Evolutionary conservation across 2,888 invertebrate genomes (phyloP), one percentile per base, ranked within the genome.

Genomic region (Campaea margaritaria): DNA sequence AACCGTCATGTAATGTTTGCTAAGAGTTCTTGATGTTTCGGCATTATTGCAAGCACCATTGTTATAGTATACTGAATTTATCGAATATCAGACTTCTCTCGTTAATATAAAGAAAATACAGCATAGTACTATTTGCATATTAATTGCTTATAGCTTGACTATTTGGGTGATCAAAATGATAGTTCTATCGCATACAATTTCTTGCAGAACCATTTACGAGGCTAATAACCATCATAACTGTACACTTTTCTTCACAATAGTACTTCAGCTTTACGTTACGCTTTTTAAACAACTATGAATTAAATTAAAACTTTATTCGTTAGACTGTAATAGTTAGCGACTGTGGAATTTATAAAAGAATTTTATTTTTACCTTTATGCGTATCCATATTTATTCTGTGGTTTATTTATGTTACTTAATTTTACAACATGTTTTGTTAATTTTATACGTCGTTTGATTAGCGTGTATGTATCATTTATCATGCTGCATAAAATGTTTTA

Each of bases 291-390:
- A 74, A 75, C 76, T 71, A 80, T 79, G 75, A 79, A 83, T 84
- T 78, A 82, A 81, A 76, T 78, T 31, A 73, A 78, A 73, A 67
- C 69, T 74, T 78, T 73, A 67, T 64, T 68, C 69, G 67, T 70
- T 70, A 62, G 68, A 75, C 74, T 66, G 48, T 65, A 71, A 78
- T 79, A 75, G 77, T 86, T 81, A 84, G 77, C 76, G 67, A 67
- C 70, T 58, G 73, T 75, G 75, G 73, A 78, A 77, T 77, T 75
- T 76, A 76, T 73, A 69, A 13, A 43, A 45, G 42, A 56, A 42
- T 48, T 62, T 64, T 58, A 66, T 63, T 44, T 27, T 44, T 55
- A 28, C 43, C 16, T 49, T 38, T 58, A 50, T 42, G 11, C 36
- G 16, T 13, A 46, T 34, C 38, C 14, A 48, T 38, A 14, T 60